Percentiles rank a stretch among this genome's conserved stretches.
Conservation (phyloP, 1,140 invertebrate genomes). For the Drosophila lacteicornis region DNA sequence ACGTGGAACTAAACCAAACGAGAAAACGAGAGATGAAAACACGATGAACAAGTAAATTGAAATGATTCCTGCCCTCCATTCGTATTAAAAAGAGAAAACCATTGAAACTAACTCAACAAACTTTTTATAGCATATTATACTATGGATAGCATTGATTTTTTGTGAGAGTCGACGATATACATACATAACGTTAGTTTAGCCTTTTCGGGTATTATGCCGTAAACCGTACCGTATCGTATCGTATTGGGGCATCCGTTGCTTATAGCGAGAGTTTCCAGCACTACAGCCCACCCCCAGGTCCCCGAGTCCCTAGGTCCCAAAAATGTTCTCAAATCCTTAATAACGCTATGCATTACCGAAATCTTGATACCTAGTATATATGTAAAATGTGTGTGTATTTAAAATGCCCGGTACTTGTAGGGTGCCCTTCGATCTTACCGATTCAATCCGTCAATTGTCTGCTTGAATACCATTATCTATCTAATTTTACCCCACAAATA, state of each 20-base stretch:
- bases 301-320: constrained; percentile 9
- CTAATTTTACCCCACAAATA: neutral
- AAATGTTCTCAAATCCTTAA: constrained; percentile 62
- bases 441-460: constrained; percentile 11
- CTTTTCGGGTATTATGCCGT: constrained; percentile 30
- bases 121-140: constrained; percentile 77
- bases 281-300: constrained; percentile 15
- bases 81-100: constrained; percentile 73
- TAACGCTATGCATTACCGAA: constrained; percentile 76
- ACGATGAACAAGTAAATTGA: constrained; percentile 78
- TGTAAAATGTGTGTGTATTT: constrained; percentile 79
- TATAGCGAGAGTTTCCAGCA: constrained; percentile 60
- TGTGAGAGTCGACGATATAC: constrained; percentile 48
- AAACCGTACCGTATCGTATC: constrained; percentile 10
- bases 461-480: neutral
- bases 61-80: constrained; percentile 84
- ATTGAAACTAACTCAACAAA: constrained; percentile 78
- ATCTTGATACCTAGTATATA: constrained; percentile 78
- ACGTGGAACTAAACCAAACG: constrained; percentile 57
- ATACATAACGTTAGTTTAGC: constrained; percentile 60
- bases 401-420: constrained; percentile 31
- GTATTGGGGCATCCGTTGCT: constrained; percentile 47
- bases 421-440: neutral
- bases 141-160: constrained; percentile 73
- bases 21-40: constrained; percentile 50